phyloP scores from a whole-genome alignment of 1,140 invertebrate genomes.

The Elymnias hypermnestra region DNA sequence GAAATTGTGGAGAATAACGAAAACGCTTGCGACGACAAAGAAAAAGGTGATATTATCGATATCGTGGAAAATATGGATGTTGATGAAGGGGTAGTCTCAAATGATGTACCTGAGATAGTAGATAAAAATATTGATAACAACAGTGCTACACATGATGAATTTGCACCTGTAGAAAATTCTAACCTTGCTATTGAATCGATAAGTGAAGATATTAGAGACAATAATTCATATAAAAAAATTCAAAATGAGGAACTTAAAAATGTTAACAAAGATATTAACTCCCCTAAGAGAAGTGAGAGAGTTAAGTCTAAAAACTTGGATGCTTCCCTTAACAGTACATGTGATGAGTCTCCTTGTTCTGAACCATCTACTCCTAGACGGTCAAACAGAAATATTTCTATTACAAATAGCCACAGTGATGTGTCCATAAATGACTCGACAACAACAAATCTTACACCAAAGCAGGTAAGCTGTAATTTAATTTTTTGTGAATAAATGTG shows the following conservation, averaged over 20 bases:
- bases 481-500: background rate
- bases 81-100: too few relatives aligned
- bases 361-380: constrained; percentile 37
- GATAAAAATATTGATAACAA: too few relatives aligned
- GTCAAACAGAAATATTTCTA: constrained; percentile 34
- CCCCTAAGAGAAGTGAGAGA: constrained; percentile 29
- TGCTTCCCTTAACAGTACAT: constrained; percentile 31
- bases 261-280: background rate
- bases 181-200: too few relatives aligned
- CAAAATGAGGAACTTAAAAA: too few relatives aligned
- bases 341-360: constrained; percentile 35
- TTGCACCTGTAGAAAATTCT: too few relatives aligned
- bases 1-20: constrained; percentile 7
- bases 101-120: too few relatives aligned
- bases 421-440: constrained; percentile 44
- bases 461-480: constrained; percentile 43
- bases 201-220: too few relatives aligned
- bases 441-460: constrained; percentile 45
- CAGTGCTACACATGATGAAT: too few relatives aligned
- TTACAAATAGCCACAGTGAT: constrained; percentile 40
- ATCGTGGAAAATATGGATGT: constrained; percentile 20
- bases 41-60: constrained; percentile 12
- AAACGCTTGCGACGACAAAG: constrained; percentile 1
- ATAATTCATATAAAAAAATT: too few relatives aligned
- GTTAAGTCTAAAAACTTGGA: constrained; percentile 32